Conservation (phyloP, 2,797 vertebrate genomes). For the Jordanella pulchra region DNA sequence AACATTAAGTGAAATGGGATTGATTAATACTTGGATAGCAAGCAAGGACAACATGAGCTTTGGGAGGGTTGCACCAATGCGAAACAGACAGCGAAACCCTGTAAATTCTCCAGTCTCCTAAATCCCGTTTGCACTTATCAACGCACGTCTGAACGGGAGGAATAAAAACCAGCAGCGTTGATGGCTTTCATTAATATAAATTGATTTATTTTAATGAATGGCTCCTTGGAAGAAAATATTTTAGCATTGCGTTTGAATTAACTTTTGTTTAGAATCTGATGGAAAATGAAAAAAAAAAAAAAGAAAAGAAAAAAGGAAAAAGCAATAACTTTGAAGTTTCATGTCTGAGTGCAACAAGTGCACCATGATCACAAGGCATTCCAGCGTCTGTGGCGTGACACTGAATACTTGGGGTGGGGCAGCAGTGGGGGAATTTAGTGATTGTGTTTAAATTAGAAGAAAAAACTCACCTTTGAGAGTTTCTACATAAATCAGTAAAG, state of each 20-base stretch:
- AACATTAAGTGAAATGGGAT: conserved; percentile 66
- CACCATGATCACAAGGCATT: conserved; percentile 79
- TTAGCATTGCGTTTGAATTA: conserved; percentile 63
- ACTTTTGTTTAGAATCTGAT: conserved; percentile 75
- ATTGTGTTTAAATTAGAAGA: conserved; percentile 83
- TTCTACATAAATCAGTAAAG: conserved; percentile 83
- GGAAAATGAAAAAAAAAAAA: conserved; percentile 66
- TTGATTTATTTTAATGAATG: conserved; percentile 71
- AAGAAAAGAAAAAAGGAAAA: conserved; percentile 57
- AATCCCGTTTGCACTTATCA: conserved; percentile 43
- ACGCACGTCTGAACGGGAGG: conserved; percentile 10
- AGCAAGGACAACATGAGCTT: conserved; percentile 64
- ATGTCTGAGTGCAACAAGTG: conserved; percentile 78
- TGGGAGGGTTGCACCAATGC: conserved; percentile 73
- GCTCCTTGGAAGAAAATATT: conserved; percentile 44
- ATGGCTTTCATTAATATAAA: conserved; percentile 60
- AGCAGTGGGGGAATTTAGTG: conserved; percentile 62
- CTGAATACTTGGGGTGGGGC: conserved; percentile 70
- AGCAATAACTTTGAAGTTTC: conserved; percentile 69
- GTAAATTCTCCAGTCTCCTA: conserved; percentile 46
- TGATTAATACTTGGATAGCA: conserved; percentile 77
- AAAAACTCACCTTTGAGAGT: conserved; percentile 83
- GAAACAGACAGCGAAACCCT: conserved; percentile 63
- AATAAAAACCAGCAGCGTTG: conserved; percentile 17
- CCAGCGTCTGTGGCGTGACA: conserved; percentile 80